Evolutionary conservation across 1,140 invertebrate genomes (phyloP), one percentile per base, ranked within the genome.

Genomic region (Calephelis nemesis): DNA sequence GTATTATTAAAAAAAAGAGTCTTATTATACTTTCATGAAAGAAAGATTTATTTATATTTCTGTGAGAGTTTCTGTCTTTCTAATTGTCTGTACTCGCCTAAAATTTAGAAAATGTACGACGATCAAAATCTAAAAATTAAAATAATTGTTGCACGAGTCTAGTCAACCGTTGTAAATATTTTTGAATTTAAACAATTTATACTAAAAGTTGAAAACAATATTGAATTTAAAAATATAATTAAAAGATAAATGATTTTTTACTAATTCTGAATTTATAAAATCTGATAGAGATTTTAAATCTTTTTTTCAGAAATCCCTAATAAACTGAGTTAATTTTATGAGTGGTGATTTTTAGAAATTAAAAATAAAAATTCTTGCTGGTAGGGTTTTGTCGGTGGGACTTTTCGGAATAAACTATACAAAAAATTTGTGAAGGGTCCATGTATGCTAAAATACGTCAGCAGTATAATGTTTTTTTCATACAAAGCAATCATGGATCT

Each of bases 251-350:
- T 5, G n/a, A 50, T 6, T 50, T n/a, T 49, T 49, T 49, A 6
- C 4, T 4, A 12, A n/a, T 49, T 49, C 12, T 49, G 48, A 49
- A 49, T n/a, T 1, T 49, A 49, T 49, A 49, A 49, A 49, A 49
- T 12, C 11, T 12, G 48, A 11, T 50, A 12, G 49, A 13, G 49
- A 50, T 50, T 50, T 12, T 50, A n/a, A 50, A 12, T 50, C n/a
- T n/a, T n/a, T 50, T 50, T 50, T 50, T 5, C 49, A 50, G 49
- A 50, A 50, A 50, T 50, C 5, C 4, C 49, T 50, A 50, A 5
- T 50, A 50, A 50, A 13, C n/a, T 50, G 49, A 50, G n/a, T 13
- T 13, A 50, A 7, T 50, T 50, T 50, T 50, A 50, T 50, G n/a
- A 50, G 49, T 50, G 49, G 49, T 5, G 49, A n/a, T 50, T 49